Evolutionary conservation across 2,888 invertebrate species (phyloP).

Genomic region (Autographa gamma): DNA sequence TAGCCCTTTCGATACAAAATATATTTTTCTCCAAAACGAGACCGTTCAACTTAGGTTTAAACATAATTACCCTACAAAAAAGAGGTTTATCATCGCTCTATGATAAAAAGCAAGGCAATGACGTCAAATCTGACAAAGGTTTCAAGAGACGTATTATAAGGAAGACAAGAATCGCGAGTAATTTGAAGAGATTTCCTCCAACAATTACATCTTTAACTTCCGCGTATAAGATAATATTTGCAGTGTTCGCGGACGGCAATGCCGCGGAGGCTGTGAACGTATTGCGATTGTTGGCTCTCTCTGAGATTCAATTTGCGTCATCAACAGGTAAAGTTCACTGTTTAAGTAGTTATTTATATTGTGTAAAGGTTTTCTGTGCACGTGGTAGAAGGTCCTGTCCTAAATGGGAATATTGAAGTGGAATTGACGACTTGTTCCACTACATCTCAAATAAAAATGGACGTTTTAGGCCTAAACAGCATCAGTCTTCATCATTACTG

Average conservation of each 20-base stretch:
- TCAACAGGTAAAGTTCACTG: background rate
- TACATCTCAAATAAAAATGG: too few species aligned
- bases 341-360: background rate
- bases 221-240: conserved; percentile 58
- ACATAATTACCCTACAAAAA: too few species aligned
- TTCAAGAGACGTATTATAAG: conserved; percentile 31
- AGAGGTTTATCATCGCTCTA: background rate
- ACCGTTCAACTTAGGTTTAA: too few species aligned
- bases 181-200: conserved; percentile 43
- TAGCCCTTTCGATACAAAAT: too few species aligned
- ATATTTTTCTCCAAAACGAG: too few species aligned
- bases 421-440: too few species aligned
- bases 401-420: too few species aligned
- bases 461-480: too few species aligned
- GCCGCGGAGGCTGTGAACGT: conserved; percentile 34
- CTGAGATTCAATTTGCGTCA: conserved; percentile 24
- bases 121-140: conserved; percentile 13
- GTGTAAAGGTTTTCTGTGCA: background rate
- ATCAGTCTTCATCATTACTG: too few species aligned
- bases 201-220: conserved; percentile 38
- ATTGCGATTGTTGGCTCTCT: conserved; percentile 12
- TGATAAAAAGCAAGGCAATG: background rate
- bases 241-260: conserved; percentile 34
- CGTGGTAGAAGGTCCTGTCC: background rate
- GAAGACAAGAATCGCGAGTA: conserved; percentile 31